Evolutionary conservation across 2,113 vertebrate genomes (phyloP), one percentile per base, ranked within the genome.

Genomic region (Marmota monax): DNA sequence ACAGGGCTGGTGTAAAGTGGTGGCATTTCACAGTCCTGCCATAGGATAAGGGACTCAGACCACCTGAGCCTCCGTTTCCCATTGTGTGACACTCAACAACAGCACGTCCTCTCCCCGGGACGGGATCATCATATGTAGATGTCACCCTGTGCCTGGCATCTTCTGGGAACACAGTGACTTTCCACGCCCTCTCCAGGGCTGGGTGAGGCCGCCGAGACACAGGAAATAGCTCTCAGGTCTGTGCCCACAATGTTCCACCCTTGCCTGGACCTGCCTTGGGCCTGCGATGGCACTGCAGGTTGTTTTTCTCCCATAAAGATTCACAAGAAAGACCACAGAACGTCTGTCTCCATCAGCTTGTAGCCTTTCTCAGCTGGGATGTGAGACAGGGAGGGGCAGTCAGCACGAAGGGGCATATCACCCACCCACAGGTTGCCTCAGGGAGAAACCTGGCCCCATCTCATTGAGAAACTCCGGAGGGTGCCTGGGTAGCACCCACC

Each of bases 181-280:
- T 1, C 0, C 0, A 0, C 27, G 11, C 65, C n/a, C 18, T 23
- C 42, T 77, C 14, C 73, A 27, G 37, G 34, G 32, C 84, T n/a
- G 58, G 67, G 11, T 2, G 5, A 56, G 5, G 3, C 29, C 12
- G 25, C 4, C 79, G 4, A 10, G 2, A 25, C 1, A 1, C 12
- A 3, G 34, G 34, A 39, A 20, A 3, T 0, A 0, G 29, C 39
- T 29, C 29, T 51, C 2, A 14, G 70, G 45, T 5, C 1, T 0
- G 0, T 5, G 0, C 37, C 45, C 12, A 12, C 8, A 1, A 2
- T 3, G 0, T 1, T 37, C 48, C 8, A 48, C 69, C n/a, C 58
- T 56, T 1, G 18, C 56, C 56, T 18, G 56, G 56, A 6, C 18
- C 17, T 58, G 27, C 7, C 84, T 27, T 37, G 88, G 85, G 73